Evolutionary conservation across 92 coral and sea anemone species (phyloP), one percentile per base, ranked within the genome.

Genomic region (Umimayanthus kanabou): DNA sequence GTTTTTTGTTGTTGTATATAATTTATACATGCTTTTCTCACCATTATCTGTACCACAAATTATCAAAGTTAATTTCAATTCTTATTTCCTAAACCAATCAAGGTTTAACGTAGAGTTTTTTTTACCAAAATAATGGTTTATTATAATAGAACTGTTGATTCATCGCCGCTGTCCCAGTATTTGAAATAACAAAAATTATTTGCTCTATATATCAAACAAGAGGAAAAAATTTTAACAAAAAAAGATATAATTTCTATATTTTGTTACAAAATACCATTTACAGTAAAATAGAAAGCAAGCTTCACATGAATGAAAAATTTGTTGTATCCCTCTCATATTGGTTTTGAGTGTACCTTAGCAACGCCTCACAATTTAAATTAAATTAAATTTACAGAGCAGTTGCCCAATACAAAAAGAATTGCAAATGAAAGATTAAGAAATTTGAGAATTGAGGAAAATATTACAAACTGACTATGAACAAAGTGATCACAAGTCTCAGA

Each of bases 361-460:
- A 83, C 87, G 29, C 26, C 39, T 47, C 22, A n/a, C 16, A 18
- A 78, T 39, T 61, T 61, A 13, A 61, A 18, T 61, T 61, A 13
- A 61, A 18, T 61, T 20, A 61, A 61, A 20, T 76, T 45, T 22
- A 42, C 29, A 40, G 25, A 9, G 66, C 65, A 73, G 26, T n/a
- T 65, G 65, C 76, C 58, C 47, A 70, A 70, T 9, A 39, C 53
- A 81, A 66, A 81, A 81, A 14, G 42, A 81, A 81, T 74, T 69
- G n/a, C 77, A 43, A 43, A 30, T 72, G 28, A 70, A 82, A 64
- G 66, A 9, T 39, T 18, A 4, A 16, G 6, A 75, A 75, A 39
- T 6, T 75, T 11, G 47, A 75, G 9, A 14, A 75, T 0, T 43
- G 30, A 75, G 53, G 30, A 18, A 75, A 75, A 37, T 75, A 7